These are phyloP conservation scores for Acholoe squamosa DNA, from an alignment of 2,888 invertebrate genomes.

Conservation along the genomic window DNA sequence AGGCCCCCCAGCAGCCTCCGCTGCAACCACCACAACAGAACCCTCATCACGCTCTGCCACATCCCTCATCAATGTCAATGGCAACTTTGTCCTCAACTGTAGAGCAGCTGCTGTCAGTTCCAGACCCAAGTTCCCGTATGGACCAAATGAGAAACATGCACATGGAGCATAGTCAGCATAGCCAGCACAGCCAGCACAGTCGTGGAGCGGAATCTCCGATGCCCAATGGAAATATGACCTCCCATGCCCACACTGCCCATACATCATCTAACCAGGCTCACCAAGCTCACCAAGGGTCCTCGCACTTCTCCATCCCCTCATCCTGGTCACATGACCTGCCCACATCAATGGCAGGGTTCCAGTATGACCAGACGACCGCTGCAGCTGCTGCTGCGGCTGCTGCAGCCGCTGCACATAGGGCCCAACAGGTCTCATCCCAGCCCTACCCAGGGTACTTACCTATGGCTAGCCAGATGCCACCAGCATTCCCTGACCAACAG, in stretches of 20 bases:
- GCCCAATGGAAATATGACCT: background rate
- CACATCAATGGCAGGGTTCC: background rate
- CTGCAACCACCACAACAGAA: background rate
- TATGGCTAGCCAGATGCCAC: constrained; percentile 49
- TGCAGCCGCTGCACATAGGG: background rate
- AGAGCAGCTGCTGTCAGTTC: background rate
- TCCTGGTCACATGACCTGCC: constrained; percentile 54
- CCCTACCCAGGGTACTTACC: constrained; percentile 40
- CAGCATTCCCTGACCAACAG: constrained; percentile 55
- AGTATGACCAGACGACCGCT: constrained; percentile 2
- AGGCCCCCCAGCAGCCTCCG: background rate
- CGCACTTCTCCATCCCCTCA: background rate
- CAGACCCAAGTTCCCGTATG: background rate
- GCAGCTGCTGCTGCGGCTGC: background rate
- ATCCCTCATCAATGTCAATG: background rate
- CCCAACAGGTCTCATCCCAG: constrained; percentile 5
- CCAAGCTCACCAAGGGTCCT: too few species aligned
- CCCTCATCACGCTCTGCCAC: background rate
- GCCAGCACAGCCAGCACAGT: background rate
- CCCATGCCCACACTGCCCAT: background rate
- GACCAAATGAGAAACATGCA: too few species aligned
- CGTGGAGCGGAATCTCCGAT: background rate
- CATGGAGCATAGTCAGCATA: background rate
- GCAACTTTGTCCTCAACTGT: background rate
- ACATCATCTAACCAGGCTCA: background rate